Evolutionary conservation across 2,113 vertebrate genomes (phyloP), one percentile per base, ranked within the genome.

Genomic region (Pachycephala philippinensis): DNA sequence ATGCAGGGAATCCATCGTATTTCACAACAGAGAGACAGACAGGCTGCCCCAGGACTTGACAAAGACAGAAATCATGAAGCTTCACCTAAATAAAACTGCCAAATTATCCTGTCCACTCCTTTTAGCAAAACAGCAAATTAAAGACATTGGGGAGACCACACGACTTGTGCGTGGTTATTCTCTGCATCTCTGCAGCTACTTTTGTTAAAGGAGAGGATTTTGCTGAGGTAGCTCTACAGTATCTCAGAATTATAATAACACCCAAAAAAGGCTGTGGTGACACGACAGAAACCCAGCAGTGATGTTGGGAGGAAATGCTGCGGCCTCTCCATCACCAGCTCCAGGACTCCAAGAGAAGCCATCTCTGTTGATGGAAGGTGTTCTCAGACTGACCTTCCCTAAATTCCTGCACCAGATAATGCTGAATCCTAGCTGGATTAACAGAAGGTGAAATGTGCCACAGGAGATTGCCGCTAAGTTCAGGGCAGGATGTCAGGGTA

Each of bases 91-190:
- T 35, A 70, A 54, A 94, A 28, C 26, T 15, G 21, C 11, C 63
- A 30, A 53, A 40, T 60, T 30, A 53, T 39, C 75, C 66, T 75
- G 50, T 24, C 52, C 28, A 5, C 15, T 44, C n/a, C 39, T 35
- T 47, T 23, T 10, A 59, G 59, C 59, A 66, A 42, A 91, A 2
- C 22, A 80, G n/a, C 50, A 54, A 65, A 89, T 56, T 50, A 37
- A 60, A 89, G 37, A 7, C 35, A 47, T 2, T 11, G 75, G 35
- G n/a, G 44, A 75, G 33, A 77, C 17, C 28, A 69, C 22, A 42
- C 0, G 1, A 53, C 26, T 47, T 14, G 40, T 31, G 23, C 28
- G 2, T 15, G 35, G 23, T 72, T 54, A 33, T 22, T 15, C n/a
- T 40, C 30, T 61, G 33, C 33, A 53, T 10, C 23, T 54, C 64